Percentiles rank a stretch among this genome's conserved stretches.
Evolutionary conservation across 2,797 vertebrate genomes (phyloP).

Genomic region (Sitta carolinensis): DNA sequence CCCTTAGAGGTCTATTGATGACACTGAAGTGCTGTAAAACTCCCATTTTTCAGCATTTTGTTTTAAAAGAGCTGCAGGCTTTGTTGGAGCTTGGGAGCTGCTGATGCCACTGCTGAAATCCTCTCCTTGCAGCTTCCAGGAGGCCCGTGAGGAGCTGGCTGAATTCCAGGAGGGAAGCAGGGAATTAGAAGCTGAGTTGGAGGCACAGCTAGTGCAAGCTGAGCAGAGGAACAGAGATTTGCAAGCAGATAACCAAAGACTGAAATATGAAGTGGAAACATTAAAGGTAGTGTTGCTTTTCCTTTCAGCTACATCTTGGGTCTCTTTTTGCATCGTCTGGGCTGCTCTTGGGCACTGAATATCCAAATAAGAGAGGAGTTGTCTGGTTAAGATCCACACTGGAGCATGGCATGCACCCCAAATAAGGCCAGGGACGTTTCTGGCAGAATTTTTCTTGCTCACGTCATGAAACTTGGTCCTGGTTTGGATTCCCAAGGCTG

Average conservation of each 20-base stretch:
- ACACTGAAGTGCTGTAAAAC: background rate
- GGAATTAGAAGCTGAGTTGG: slow-evolving; percentile 95
- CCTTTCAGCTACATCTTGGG: background rate
- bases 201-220: slow-evolving; percentile 92
- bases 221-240: slow-evolving; percentile 94
- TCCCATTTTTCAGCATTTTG: background rate
- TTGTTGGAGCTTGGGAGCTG: background rate
- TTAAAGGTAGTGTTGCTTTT: slow-evolving; percentile 83
- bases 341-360: background rate
- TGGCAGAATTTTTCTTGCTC: background rate
- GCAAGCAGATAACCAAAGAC: slow-evolving; percentile 92
- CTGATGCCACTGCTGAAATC: background rate
- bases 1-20: background rate
- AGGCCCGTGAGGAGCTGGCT: slow-evolving; percentile 94
- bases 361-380: background rate
- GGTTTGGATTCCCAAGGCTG: background rate
- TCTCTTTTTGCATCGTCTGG: background rate
- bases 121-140: slow-evolving; percentile 84
- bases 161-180: slow-evolving; percentile 98
- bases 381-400: background rate
- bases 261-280: slow-evolving; percentile 89
- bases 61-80: background rate
- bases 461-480: background rate
- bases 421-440: background rate
- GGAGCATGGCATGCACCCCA: background rate